Evolutionary conservation across 2,888 invertebrate species (phyloP).

Genomic region (Eueremaeus valkanovi): DNA sequence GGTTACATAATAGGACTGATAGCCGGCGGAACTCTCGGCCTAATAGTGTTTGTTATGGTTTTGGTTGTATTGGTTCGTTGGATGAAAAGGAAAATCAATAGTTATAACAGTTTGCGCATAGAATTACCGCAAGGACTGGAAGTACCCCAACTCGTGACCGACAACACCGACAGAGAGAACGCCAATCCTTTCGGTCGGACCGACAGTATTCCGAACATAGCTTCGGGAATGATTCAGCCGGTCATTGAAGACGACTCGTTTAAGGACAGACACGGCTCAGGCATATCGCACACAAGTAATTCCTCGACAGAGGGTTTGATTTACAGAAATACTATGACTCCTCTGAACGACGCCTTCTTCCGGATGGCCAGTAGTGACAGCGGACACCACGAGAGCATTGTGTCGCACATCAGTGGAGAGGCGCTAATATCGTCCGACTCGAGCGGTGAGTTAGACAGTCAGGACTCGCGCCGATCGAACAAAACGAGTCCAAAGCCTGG

Average conservation of each 20-base stretch:
- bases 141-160: not conserved
- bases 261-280: conserved; percentile 45
- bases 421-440: conserved; percentile 8
- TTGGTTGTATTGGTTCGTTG: conserved; percentile 30
- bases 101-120: not conserved
- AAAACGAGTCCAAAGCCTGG: not conserved
- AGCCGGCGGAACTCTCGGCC: conserved; percentile 33
- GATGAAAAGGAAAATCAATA: not conserved
- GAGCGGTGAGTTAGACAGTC: not conserved
- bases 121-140: not conserved
- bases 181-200: not conserved
- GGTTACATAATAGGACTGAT: conserved; percentile 34
- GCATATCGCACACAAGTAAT: conserved; percentile 44
- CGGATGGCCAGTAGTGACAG: not conserved
- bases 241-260: conserved; percentile 39
- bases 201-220: conserved; percentile 10
- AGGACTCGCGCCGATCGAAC: not conserved
- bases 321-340: not conserved
- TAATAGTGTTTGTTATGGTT: conserved; percentile 16
- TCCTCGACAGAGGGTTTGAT: conserved; percentile 44
- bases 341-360: not conserved
- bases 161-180: not conserved
- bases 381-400: conserved; percentile 7
- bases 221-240: not conserved
- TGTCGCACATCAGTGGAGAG: not conserved